Conservation (phyloP, 2,113 vertebrate species). For the Hyperopisus bebe region DNA sequence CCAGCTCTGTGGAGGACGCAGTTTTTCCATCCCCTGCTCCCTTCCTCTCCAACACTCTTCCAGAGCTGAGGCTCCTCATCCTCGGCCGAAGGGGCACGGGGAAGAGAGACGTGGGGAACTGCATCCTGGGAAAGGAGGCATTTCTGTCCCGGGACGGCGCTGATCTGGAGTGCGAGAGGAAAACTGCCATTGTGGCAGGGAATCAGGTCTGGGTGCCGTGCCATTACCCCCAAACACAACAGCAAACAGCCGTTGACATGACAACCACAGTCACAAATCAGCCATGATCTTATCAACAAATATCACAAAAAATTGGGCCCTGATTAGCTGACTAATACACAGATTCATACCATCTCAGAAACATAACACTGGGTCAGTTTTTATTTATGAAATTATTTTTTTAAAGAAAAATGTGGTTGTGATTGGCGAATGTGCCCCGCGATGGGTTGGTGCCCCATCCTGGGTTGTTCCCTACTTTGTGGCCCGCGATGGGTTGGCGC, state of each 20-base stretch:
- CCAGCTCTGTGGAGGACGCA: neutral
- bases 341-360: neutral
- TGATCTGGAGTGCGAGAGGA: conserved; percentile 49
- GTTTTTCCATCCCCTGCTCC: neutral
- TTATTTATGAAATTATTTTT: neutral
- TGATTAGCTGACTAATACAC: neutral
- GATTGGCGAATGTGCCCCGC: neutral
- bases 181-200: conserved; percentile 39
- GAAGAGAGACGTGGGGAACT: conserved; percentile 58
- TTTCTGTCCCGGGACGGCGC: conserved; percentile 40
- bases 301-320: neutral
- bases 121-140: conserved; percentile 47
- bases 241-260: neutral
- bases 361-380: neutral
- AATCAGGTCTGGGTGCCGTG: conserved; percentile 36
- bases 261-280: neutral
- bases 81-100: conserved; percentile 56
- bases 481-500: no score
- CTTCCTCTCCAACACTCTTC: conserved; percentile 16
- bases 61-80: conserved; percentile 57
- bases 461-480: neutral
- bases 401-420: neutral
- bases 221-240: neutral
- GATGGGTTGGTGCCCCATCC: neutral
- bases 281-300: neutral